Evolutionary conservation across 1,140 invertebrate genomes (phyloP).

Genomic region (Zaprionus kolodkinae): DNA sequence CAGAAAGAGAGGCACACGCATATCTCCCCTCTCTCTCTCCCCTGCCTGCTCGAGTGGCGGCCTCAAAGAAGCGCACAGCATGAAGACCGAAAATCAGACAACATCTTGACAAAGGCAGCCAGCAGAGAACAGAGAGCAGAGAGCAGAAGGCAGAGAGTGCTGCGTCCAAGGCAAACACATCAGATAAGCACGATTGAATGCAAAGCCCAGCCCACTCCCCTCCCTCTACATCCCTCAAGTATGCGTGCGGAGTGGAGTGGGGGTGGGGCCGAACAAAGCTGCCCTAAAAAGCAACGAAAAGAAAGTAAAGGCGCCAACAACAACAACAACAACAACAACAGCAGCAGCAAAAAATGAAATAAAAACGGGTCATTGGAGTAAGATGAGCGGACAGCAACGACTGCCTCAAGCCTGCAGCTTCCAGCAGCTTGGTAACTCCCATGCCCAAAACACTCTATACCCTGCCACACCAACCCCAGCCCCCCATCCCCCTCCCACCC

Average conservation of each 20-base stretch:
- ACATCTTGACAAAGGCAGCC: constrained; percentile 63
- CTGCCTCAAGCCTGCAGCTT: neutral
- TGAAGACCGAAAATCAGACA: constrained; percentile 79
- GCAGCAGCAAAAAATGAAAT: constrained; percentile 57
- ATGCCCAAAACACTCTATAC: neutral
- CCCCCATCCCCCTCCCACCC: too few species aligned
- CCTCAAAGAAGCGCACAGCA: constrained; percentile 57
- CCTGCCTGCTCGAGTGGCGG: constrained; percentile 22
- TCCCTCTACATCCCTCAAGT: too few species aligned
- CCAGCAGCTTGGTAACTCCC: neutral
- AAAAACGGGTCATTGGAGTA: constrained; percentile 81
- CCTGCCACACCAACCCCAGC: too few species aligned
- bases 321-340: too few species aligned
- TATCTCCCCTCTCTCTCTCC: neutral
- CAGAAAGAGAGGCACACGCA: neutral
- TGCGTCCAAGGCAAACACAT: constrained; percentile 51
- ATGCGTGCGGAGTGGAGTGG: neutral
- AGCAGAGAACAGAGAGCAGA: neutral
- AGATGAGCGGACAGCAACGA: constrained; percentile 51
- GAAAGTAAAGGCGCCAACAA: constrained; percentile 45
- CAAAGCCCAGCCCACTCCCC: constrained; percentile 13
- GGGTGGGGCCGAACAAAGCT: constrained; percentile 56
- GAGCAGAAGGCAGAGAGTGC: neutral
- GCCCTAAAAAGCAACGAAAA: constrained; percentile 55
- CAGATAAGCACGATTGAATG: constrained; percentile 77